A percentile compares a stretch with the other conserved stretches of the same genome.
phyloP scores from a whole-genome alignment of 2,113 vertebrate species.

The Petromus typicus region DNA sequence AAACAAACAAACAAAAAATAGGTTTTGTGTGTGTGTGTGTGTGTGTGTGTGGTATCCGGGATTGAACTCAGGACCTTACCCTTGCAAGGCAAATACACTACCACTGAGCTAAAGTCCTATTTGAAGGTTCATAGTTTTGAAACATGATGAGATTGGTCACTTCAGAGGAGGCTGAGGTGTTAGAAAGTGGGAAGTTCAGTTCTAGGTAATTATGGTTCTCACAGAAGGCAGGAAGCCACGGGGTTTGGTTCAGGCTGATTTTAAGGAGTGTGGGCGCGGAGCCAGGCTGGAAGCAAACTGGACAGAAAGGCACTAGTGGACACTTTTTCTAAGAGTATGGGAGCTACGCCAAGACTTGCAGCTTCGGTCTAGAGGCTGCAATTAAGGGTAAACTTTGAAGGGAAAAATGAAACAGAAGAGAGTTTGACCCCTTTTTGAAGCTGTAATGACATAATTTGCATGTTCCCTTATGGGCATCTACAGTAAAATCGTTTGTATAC shows the following conservation, averaged over 20 bases:
- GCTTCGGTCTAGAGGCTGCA: conserved; percentile 60
- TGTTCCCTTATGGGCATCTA: conserved; percentile 37
- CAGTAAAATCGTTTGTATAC: conserved; percentile 19
- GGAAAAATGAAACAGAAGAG: conserved; percentile 63
- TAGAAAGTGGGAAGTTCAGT: background rate
- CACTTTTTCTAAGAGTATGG: conserved; percentile 21
- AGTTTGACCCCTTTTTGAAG: conserved; percentile 58
- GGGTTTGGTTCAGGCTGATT: background rate
- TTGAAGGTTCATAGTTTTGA: background rate
- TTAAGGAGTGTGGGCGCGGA: background rate
- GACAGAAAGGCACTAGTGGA: conserved; percentile 59
- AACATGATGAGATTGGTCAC: background rate
- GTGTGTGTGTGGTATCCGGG: too few species aligned
- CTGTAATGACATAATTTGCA: conserved; percentile 66
- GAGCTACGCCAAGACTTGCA: conserved; percentile 61
- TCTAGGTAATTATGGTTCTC: background rate
- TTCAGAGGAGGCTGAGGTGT: background rate
- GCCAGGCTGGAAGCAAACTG: background rate
- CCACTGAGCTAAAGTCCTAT: too few species aligned
- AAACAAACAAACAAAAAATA: background rate
- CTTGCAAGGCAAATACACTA: too few species aligned
- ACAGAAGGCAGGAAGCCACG: background rate
- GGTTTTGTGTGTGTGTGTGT: too few species aligned
- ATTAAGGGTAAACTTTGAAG: conserved; percentile 70
- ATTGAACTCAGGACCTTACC: too few species aligned